Percentiles rank a stretch among this genome's conserved stretches.
Conservation (phyloP, 2,113 vertebrate species). For the Callorhinus ursinus region DNA sequence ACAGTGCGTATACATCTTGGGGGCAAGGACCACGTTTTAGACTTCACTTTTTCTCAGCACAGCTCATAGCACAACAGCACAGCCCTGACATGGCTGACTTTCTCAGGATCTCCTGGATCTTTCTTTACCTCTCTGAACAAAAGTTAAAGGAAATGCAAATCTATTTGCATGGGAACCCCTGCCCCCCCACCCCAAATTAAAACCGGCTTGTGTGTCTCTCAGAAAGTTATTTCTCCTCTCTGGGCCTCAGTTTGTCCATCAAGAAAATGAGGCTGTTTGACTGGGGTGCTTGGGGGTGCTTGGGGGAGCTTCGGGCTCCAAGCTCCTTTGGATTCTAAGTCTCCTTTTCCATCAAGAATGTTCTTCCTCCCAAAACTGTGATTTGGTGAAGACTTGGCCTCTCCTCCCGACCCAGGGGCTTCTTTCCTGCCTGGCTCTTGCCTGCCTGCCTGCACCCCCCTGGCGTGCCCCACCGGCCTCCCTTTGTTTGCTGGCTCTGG, state of each 20-base stretch:
- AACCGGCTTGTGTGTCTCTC: background rate
- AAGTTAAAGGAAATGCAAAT: background rate
- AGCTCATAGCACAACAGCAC: accelerated
- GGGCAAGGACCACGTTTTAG: accelerated
- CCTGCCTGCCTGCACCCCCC: no score
- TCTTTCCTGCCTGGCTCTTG: background rate
- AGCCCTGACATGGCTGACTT: accelerated
- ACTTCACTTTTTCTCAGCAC: accelerated
- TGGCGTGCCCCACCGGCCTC: conserved; percentile 84
- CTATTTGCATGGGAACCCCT: background rate
- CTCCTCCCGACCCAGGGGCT: background rate
- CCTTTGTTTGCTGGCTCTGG: conserved; percentile 88
- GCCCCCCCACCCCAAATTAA: no score
- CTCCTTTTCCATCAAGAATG: background rate
- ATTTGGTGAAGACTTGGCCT: background rate
- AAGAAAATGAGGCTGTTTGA: background rate
- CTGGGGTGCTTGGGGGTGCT: background rate
- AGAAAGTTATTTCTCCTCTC: background rate
- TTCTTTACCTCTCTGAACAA: background rate
- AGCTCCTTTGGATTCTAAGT: background rate
- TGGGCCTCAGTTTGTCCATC: background rate
- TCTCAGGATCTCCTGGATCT: background rate
- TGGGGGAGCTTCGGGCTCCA: background rate
- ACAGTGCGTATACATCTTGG: accelerated
- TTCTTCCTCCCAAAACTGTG: background rate